Evolutionary conservation across 2,113 vertebrate species (phyloP).

Genomic region (Excalfactoria chinensis): DNA sequence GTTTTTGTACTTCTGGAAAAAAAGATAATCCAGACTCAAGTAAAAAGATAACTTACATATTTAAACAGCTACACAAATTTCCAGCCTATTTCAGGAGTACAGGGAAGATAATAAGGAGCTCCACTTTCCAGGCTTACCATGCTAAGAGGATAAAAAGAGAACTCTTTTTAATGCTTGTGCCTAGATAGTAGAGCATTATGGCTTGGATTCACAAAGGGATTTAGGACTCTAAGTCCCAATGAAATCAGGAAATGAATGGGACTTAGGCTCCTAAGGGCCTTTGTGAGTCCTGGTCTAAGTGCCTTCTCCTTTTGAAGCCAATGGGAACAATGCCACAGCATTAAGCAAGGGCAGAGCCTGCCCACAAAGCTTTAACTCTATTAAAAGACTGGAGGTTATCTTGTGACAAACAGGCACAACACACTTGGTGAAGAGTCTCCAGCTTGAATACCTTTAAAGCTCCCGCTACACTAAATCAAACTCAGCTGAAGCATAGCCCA

Average conservation of each 20-base stretch:
- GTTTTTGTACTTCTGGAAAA: background rate
- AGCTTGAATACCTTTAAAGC: background rate
- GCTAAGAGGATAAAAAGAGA: conserved; percentile 67
- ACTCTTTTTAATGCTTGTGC: conserved; percentile 57
- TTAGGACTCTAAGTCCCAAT: conserved; percentile 57
- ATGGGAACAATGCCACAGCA: conserved; percentile 44
- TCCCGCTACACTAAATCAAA: background rate
- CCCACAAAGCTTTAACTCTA: conserved; percentile 17
- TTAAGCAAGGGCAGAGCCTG: conserved; percentile 32
- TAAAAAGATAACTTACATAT: conserved; percentile 26
- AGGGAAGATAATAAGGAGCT: conserved; percentile 50
- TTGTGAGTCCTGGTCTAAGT: conserved; percentile 7
- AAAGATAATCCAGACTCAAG: conserved; percentile 11
- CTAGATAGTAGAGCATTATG: conserved; percentile 59
- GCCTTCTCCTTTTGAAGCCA: conserved; percentile 48
- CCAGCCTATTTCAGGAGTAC: conserved; percentile 52
- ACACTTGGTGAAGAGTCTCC: background rate
- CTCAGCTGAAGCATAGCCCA: background rate
- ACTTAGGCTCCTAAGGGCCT: conserved; percentile 35
- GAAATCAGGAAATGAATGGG: conserved; percentile 68
- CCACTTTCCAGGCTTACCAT: conserved; percentile 62
- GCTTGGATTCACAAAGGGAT: conserved; percentile 65
- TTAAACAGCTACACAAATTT: conserved; percentile 48
- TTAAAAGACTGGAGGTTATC: conserved; percentile 38
- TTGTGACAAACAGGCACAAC: conserved; percentile 44